phyloP scores from a whole-genome alignment of 2,113 vertebrate species.

The Alethe castanea region DNA sequence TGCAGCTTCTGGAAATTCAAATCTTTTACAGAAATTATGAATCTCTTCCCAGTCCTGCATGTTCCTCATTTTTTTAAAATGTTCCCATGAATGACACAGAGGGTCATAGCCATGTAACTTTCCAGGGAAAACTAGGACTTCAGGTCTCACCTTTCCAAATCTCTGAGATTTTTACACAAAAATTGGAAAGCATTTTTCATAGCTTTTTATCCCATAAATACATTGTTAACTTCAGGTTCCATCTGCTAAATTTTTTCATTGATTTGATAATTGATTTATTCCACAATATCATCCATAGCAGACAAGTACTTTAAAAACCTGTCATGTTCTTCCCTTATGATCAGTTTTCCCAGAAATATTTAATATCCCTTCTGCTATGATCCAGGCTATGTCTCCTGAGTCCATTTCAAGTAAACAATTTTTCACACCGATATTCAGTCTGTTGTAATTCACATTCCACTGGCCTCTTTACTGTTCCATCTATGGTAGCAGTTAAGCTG shows the following conservation, averaged over 20 bases:
- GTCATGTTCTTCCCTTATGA: background rate
- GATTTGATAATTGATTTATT: background rate
- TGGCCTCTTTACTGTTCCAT: background rate
- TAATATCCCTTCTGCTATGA: background rate
- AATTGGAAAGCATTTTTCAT: background rate
- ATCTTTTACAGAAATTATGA: background rate
- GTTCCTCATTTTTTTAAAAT: background rate
- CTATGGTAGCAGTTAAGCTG: background rate
- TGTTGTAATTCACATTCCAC: background rate
- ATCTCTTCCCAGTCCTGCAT: background rate
- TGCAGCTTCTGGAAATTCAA: background rate
- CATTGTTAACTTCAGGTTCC: background rate
- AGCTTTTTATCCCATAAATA: background rate
- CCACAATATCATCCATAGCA: background rate
- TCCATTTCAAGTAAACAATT: background rate
- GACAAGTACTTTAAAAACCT: background rate
- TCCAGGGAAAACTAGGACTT: background rate
- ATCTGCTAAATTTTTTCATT: background rate
- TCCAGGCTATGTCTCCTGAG: background rate
- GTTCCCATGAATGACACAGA: background rate
- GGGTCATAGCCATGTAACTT: background rate
- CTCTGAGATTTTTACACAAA: background rate
- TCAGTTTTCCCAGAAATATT: background rate
- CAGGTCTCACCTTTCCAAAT: background rate
- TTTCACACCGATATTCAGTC: background rate